Evolutionary conservation across 2,113 vertebrate species (phyloP).

Genomic region (Sialia sialis): DNA sequence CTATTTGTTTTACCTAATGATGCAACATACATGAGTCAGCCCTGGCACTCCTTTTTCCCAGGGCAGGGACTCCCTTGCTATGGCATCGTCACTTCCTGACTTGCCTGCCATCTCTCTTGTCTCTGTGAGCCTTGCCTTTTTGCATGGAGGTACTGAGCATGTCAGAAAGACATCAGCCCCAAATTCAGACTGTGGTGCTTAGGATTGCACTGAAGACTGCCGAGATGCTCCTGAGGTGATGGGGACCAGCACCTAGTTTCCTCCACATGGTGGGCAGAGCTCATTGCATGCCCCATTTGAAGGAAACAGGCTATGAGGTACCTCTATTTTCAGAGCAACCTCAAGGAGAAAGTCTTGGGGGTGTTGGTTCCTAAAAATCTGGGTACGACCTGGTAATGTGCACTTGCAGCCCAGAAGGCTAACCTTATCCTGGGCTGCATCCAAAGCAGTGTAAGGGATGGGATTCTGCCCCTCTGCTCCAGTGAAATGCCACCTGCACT

Average conservation of each 20-base stretch:
- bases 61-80: not conserved
- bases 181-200: not conserved
- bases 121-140: not conserved
- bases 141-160: not conserved
- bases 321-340: not conserved
- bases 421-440: not conserved
- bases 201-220: not conserved
- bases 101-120: not conserved
- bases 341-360: not conserved
- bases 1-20: not conserved
- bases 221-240: not conserved
- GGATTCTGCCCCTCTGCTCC: not conserved
- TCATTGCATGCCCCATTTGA: fast-evolving
- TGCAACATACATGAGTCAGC: not conserved
- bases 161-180: not conserved
- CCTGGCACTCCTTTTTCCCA: not conserved
- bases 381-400: not conserved
- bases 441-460: not conserved
- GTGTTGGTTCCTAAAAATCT: not conserved
- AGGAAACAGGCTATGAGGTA: not conserved
- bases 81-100: not conserved
- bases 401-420: not conserved
- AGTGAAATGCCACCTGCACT: not conserved
- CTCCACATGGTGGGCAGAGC: not conserved
- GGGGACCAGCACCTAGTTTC: not conserved